A percentile compares a stretch with the other conserved stretches of the same genome.
These are phyloP conservation scores for Aphaenogaster rudis DNA, from an alignment of 1,140 invertebrate species.

Conservation along the genomic window DNA sequence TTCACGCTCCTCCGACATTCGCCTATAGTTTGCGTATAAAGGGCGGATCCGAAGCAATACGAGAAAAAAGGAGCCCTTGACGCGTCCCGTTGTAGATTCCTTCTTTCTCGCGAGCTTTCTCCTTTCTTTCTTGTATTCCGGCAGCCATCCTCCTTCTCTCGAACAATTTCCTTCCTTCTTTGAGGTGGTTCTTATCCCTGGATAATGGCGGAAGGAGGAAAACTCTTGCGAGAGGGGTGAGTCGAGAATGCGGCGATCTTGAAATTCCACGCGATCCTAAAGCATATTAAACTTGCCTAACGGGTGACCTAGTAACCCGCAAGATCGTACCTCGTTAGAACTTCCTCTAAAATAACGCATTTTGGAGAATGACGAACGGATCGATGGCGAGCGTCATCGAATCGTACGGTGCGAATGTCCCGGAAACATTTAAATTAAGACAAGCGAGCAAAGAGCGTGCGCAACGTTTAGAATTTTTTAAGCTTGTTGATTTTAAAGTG, in stretches of 20 bases:
- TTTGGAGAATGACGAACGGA: conserved; percentile 12
- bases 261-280: conserved; percentile 67
- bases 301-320: conserved; percentile 66
- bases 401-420: background rate
- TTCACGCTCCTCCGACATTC: conserved; percentile 13
- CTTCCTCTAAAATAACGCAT: background rate
- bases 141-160: conserved; percentile 31
- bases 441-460: background rate
- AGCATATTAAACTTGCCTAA: conserved; percentile 75
- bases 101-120: background rate
- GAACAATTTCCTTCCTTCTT: conserved; percentile 71
- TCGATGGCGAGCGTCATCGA: background rate
- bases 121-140: background rate
- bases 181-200: conserved; percentile 32
- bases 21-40: conserved; percentile 13
- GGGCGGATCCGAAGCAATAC: conserved; percentile 1
- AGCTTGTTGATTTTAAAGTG: background rate
- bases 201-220: conserved; percentile 61
- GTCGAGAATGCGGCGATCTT: conserved; percentile 64
- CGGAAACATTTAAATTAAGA: background rate
- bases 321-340: conserved; percentile 35
- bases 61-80: background rate
- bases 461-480: background rate
- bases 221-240: conserved; percentile 35
- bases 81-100: conserved; percentile 29